Base-by-base conservation (phyloP, 2,113 vertebrate species). In the Progne subis region DNA sequence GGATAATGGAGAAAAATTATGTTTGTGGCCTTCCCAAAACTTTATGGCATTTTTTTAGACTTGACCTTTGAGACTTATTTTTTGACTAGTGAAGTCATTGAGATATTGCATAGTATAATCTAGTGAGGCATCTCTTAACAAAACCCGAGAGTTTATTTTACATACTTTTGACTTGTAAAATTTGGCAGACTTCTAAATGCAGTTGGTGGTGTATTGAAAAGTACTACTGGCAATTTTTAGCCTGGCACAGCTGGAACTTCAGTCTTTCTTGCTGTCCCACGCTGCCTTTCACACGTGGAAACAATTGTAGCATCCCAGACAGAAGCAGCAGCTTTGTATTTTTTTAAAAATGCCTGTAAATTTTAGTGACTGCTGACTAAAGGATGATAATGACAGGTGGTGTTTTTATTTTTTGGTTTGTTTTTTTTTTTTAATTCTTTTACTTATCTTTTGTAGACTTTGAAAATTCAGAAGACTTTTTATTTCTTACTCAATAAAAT, bases 231-330 rank as follows among this genome's bases (percentile, higher is more conserved):
- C 39, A 88, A 55, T 77, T 96, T 88, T 94, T 74, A 92, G 63
- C 46, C 13, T 69, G 72, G 18, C 39, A 47, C 21, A 59, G 89
- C 68, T 68, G 71, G 49, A 92, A 78, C 44, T 67, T 81, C 47
- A 71, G 34, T 26, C 76, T 90, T 83, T 74, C 39, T 88, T 71
- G 43, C 39, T 88, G 39, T 80, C 75, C 23, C 20, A 83, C 55
- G 47, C 59, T 59, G 17, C 64, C 67, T 81, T 92, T 80, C 71
- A 93, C 92, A 96, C 61, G 79, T 92, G 96, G 92, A 94, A 96
- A 78, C 64, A 92, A 90, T 94, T 88, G 59, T 34, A 94, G 28
- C 18, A 74, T 64, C 86, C 50, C 52, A 95, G 91, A 86, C 64
- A 93, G 88, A 92, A 95, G 88, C 82, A 86, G 39, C 39, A 44